A percentile compares a stretch with the other conserved stretches of the same genome.
phyloP scores from a whole-genome alignment of 2,888 invertebrate species.

The Timema podura region DNA sequence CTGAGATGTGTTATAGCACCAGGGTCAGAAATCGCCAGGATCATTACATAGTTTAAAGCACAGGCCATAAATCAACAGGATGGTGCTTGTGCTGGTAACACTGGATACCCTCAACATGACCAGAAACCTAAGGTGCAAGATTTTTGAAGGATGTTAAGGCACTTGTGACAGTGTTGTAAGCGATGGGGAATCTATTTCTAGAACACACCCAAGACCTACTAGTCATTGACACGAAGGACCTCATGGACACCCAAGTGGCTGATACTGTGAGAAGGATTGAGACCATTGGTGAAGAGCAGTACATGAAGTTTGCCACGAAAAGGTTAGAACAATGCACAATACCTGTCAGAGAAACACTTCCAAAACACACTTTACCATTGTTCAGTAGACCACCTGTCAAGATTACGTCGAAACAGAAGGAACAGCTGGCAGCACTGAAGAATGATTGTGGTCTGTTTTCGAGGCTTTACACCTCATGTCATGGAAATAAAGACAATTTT shows the following conservation, averaged over 20 bases:
- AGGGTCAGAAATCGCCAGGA: conserved; percentile 18
- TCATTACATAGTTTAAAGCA: conserved; percentile 11
- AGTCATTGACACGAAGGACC: not conserved
- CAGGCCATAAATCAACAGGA: not conserved
- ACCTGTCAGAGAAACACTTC: too few species aligned
- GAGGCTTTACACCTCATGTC: too few species aligned
- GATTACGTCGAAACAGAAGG: too few species aligned
- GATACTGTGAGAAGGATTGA: too few species aligned
- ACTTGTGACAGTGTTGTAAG: conserved; percentile 1
- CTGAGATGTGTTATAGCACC: conserved; percentile 13
- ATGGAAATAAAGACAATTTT: too few species aligned
- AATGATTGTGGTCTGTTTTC: too few species aligned
- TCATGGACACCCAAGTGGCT: conserved; percentile 1
- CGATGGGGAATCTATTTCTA: conserved; percentile 6
- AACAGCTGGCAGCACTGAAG: too few species aligned
- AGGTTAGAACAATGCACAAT: not conserved
- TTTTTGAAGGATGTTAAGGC: conserved; percentile 15
- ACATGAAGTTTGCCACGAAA: conserved; percentile 12
- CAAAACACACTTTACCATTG: too few species aligned
- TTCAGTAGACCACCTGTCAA: too few species aligned
- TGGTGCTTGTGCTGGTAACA: not conserved
- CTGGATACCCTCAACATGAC: not conserved
- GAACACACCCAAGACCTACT: not conserved
- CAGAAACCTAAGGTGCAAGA: not conserved
- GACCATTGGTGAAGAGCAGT: conserved; percentile 7